phyloP scores from a whole-genome alignment of 2,888 invertebrate species.

The Scaeva pyrastri region DNA sequence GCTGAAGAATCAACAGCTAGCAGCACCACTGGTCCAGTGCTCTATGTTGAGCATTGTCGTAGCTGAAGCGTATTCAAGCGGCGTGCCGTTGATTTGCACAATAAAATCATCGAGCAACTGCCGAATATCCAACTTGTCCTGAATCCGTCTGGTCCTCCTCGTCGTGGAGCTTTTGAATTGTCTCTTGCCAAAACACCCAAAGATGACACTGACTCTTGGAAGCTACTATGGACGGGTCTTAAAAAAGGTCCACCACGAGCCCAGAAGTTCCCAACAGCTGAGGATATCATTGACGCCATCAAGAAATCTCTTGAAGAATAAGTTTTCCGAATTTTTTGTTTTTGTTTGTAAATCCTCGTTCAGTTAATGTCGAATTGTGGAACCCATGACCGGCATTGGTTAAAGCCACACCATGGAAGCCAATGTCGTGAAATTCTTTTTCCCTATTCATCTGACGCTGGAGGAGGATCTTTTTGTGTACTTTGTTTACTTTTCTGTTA shows the following conservation, averaged over 20 bases:
- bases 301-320: constrained; percentile 35
- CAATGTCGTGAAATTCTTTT: constrained; percentile 69
- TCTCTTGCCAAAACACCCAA: constrained; percentile 77
- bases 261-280: constrained; percentile 80
- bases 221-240: constrained; percentile 81
- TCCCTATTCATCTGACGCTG: constrained; percentile 44
- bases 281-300: constrained; percentile 77
- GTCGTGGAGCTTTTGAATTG: constrained; percentile 82
- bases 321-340: constrained; percentile 1
- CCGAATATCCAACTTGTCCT: constrained; percentile 77
- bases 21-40: constrained; percentile 77
- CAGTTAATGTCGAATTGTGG: constrained; percentile 40
- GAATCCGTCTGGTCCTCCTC: constrained; percentile 80
- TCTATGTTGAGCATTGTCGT: constrained; percentile 82
- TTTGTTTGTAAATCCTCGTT: constrained; percentile 3
- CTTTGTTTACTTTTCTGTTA: neutral
- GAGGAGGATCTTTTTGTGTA: neutral
- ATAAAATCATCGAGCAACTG: constrained; percentile 77
- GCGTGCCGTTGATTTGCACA: constrained; percentile 81
- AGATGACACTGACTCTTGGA: constrained; percentile 72
- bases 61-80: constrained; percentile 82
- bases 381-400: constrained; percentile 77
- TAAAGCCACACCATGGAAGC: constrained; percentile 77
- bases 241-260: constrained; percentile 81
- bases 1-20: neutral